phyloP scores from a whole-genome alignment of 2,888 invertebrate genomes.

The Cosmia pyralina region DNA sequence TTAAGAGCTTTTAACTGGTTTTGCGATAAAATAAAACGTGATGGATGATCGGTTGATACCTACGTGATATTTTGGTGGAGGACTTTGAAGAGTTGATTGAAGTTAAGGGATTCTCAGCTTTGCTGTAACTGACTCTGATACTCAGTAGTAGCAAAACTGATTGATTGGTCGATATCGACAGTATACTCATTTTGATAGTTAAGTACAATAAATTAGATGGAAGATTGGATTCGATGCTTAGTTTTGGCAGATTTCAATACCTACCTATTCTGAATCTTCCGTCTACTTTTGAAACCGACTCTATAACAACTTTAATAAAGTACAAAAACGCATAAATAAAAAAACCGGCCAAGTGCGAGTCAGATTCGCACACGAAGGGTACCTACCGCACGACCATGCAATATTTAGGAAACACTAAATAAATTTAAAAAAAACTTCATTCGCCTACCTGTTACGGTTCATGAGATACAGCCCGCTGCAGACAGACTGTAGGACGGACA shows the following conservation, averaged over 20 bases:
- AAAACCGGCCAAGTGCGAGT: too few relatives aligned
- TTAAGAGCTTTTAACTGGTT: constrained; percentile 81
- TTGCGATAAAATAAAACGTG: constrained; percentile 61
- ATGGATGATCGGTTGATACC: constrained; percentile 54
- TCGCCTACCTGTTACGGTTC: too few relatives aligned
- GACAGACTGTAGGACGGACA: too few relatives aligned
- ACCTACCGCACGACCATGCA: too few relatives aligned
- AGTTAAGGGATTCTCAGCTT: neutral
- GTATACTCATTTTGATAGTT: neutral
- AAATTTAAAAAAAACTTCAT: too few relatives aligned
- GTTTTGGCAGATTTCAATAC: neutral
- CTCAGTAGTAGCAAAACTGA: neutral
- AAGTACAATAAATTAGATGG: neutral
- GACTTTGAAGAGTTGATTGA: neutral
- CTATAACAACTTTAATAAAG: too few relatives aligned
- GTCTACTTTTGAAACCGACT: too few relatives aligned
- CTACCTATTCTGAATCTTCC: neutral
- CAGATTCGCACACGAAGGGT: too few relatives aligned
- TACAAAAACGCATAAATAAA: too few relatives aligned
- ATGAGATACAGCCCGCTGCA: too few relatives aligned
- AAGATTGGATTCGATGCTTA: neutral
- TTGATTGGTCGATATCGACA: neutral
- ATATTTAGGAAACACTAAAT: too few relatives aligned
- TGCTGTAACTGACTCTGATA: neutral
- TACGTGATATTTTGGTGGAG: constrained; percentile 20